Percentiles rank a stretch among this genome's conserved stretches.
phyloP scores from a whole-genome alignment of 2,113 vertebrate species.

The Anhinga anhinga region DNA sequence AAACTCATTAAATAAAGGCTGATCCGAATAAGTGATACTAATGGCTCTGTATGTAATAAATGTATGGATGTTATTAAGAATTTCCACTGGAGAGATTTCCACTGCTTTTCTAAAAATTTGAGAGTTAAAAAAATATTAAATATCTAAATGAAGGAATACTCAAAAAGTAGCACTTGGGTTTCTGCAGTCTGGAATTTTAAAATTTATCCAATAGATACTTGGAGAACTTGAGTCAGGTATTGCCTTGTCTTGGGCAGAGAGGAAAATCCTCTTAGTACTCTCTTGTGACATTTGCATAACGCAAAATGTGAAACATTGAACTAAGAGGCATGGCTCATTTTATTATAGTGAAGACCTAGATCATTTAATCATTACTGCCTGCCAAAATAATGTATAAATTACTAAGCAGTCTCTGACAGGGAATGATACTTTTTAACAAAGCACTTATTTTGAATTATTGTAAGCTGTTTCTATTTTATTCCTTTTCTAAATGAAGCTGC shows the following conservation, averaged over 20 bases:
- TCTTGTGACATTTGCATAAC: background rate
- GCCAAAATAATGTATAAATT: slow-evolving; percentile 24
- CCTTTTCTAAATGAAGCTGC: background rate
- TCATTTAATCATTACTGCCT: background rate
- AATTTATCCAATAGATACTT: background rate
- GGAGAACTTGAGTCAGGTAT: background rate
- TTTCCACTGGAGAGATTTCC: background rate
- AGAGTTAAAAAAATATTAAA: background rate
- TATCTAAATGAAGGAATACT: background rate
- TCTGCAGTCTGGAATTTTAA: background rate
- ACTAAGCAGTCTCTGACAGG: background rate
- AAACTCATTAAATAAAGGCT: background rate
- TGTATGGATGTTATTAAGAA: background rate
- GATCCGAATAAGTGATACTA: background rate
- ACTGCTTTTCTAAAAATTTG: background rate
- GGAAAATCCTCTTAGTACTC: background rate
- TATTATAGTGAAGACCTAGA: background rate
- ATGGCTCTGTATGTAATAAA: background rate
- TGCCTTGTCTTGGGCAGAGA: background rate
- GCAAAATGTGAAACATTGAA: background rate
- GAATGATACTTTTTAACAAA: background rate
- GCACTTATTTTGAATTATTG: background rate
- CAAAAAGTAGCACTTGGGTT: background rate
- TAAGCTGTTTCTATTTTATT: background rate
- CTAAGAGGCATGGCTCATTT: background rate